A percentile compares a stretch with the other conserved stretches of the same genome.
Evolutionary conservation across 2,888 invertebrate genomes (phyloP).

Genomic region (Conops quadrifasciatus): DNA sequence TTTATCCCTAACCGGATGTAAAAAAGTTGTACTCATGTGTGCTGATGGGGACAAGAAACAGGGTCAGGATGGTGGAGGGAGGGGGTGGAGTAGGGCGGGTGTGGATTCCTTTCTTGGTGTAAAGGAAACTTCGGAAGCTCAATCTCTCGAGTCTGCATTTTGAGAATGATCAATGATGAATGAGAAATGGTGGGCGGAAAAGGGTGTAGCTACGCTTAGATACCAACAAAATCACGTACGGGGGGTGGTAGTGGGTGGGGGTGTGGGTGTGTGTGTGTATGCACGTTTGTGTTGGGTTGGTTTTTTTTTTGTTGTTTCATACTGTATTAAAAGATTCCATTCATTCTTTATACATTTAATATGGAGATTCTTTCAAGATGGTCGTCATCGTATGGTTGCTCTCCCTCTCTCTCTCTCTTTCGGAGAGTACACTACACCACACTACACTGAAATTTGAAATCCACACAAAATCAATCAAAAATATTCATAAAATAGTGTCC

Average conservation of each 20-base stretch:
- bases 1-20: not conserved
- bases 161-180: too few relatives aligned
- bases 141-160: too few relatives aligned
- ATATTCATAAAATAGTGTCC: too few relatives aligned
- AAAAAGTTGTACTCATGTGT: conserved; percentile 18
- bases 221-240: not conserved
- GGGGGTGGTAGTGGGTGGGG: not conserved
- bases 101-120: not conserved
- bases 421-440: too few relatives aligned
- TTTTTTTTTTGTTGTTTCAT: not conserved
- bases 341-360: conserved; percentile 17
- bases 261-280: not conserved
- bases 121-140: not conserved
- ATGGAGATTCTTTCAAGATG: conserved; percentile 34
- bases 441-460: conserved; percentile 5
- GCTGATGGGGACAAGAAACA: not conserved
- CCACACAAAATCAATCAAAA: not conserved
- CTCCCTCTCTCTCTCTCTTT: too few relatives aligned
- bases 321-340: not conserved
- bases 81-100: too few relatives aligned
- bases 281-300: not conserved
- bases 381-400: not conserved
- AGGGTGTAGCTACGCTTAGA: not conserved
- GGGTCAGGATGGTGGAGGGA: not conserved
- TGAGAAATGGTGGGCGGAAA: not conserved